Base-by-base conservation (phyloP, 2,888 invertebrate genomes). In the Drosophila suboccidentalis region DNA sequence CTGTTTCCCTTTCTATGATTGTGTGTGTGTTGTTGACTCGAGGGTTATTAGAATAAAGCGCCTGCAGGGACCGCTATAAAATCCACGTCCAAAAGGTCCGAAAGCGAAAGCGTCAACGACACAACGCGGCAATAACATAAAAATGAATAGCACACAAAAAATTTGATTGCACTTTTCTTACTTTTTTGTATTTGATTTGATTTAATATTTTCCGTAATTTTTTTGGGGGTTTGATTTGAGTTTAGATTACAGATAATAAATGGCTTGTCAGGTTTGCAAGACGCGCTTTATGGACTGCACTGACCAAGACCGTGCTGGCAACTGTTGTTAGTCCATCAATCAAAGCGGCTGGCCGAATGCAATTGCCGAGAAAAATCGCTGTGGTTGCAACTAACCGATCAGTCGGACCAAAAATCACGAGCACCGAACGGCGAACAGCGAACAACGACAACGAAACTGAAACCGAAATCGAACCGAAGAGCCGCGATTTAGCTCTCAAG, bases 1-100 rank as follows among this genome's bases (percentile, higher is more conserved):
- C 13, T 46, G 13, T 41, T 22, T 49, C 17, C 8, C 13, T 43
- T 19, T 36, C 4, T 17, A 36, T 13, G 9, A 26, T n/a, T 55
- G 53, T 39, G 15, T 43, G 13, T 59, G 75, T 64, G 36, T 60
- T 49, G 50, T 59, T 54, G 72, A 64, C 71, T 70, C 58, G 66
- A 68, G 68, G 72, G 71, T 66, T 84, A 66, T 73, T 74, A 75
- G 70, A 70, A 77, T 60, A 71, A 83, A 72, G 53, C 72, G 78
- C 82, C 74, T 59, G 70, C 68, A 69, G 82, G 74, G 75, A 89
- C 82, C 82, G 87, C 80, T 70, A 82, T 89, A 89, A 87, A 51
- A 87, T 67, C 70, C 63, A 60, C 66, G 47, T 53, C 47, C 66
- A 65, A 67, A 69, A 69, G 55, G 74, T 66, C 72, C 75, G 51